Base-by-base conservation (phyloP, 2,888 invertebrate genomes). In the Corythucha ciliata region DNA sequence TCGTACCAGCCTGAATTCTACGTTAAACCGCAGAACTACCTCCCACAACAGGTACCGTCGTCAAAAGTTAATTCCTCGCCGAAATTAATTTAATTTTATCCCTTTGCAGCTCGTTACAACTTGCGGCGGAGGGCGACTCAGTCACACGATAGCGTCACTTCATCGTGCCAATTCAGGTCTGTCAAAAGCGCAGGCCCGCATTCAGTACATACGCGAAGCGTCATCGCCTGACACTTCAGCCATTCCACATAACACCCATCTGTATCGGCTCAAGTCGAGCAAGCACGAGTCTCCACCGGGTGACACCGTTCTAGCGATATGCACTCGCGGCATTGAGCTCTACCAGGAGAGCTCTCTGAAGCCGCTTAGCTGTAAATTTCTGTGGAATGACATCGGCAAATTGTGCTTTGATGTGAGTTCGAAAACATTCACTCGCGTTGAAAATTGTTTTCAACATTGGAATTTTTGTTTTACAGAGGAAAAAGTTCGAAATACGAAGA, bases 331-430 rank as follows among this genome's bases (percentile, higher is more conserved):
- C 48, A 81, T 96, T 54, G 85, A 89, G 70, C 84, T 94, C 59
- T 81, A 88, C 66, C 57, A 65, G 65, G 64, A 65, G 50, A 63
- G 58, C 48, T 60, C 61, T 25, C 55, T 58, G 26, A 76, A 77
- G 59, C 72, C 74, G 36, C 68, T 72, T 32, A 77, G 83, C 52
- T 82, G 85, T 25, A 83, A 85, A 59, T 93, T 94, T 66, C 79
- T 89, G 52, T 97, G 96, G 96, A 87, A 90, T 63, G 87, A 89
- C 62, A 96, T 97, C 58, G 90, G 88, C 58, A 93, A 93, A 71
- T 73, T 96, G 16, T 88, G 88, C 68, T 96, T 94, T 69, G 94
- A 96, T 70, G 78, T 78, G 65, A 72, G 72, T 67, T 8, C 21
- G n/a, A 10, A 8, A 7, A 14, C 8, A 20, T 21, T 40, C 18